A percentile compares a stretch with the other conserved stretches of the same genome.
phyloP scores from a whole-genome alignment of 2,888 invertebrate genomes.

The Agriopis aurantiaria region DNA sequence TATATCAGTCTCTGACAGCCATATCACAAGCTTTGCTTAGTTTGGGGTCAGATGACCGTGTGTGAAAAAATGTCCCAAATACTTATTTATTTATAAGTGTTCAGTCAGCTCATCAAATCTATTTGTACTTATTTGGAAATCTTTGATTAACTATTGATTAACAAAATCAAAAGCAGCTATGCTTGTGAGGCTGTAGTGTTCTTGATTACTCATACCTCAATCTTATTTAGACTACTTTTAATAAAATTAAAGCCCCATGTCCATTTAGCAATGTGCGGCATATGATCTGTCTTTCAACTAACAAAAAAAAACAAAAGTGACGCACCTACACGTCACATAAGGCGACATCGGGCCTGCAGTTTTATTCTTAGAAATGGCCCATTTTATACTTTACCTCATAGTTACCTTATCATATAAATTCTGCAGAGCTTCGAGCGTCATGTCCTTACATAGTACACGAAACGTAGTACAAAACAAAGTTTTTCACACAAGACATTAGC shows the following conservation, averaged over 20 bases:
- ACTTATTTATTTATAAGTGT: too few relatives aligned
- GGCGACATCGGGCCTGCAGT: too few relatives aligned
- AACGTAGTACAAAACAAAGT: background rate
- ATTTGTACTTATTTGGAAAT: background rate
- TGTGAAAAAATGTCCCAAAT: too few relatives aligned
- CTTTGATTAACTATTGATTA: background rate
- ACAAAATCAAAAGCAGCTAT: constrained; percentile 23
- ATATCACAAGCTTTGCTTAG: too few relatives aligned
- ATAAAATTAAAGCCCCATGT: background rate
- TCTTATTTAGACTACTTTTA: background rate
- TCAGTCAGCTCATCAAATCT: background rate
- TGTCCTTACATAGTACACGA: background rate
- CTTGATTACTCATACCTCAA: constrained; percentile 8
- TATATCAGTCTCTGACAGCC: too few relatives aligned
- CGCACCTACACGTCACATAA: too few relatives aligned
- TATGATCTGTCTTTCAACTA: background rate
- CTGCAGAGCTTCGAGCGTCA: background rate
- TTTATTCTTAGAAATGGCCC: background rate
- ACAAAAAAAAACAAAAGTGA: too few relatives aligned
- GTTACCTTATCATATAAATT: background rate
- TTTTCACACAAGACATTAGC: background rate
- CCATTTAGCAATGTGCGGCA: background rate
- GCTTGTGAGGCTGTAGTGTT: constrained; percentile 39
- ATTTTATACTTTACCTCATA: background rate
- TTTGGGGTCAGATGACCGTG: too few relatives aligned